Conservation (phyloP, 2,797 vertebrate genomes). For the Lepus townsendii region DNA sequence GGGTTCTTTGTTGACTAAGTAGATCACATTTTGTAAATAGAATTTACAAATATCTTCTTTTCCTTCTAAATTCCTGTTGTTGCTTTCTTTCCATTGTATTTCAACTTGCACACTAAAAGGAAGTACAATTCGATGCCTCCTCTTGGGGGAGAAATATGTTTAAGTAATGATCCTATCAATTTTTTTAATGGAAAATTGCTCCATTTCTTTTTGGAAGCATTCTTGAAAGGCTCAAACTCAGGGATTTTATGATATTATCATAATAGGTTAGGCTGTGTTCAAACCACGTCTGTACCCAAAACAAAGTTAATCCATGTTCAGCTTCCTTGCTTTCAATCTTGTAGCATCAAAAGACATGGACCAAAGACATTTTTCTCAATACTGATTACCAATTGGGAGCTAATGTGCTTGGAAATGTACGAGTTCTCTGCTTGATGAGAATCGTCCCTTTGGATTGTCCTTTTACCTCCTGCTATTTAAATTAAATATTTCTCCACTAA, state of each 20-base stretch:
- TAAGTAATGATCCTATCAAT: slow-evolving; percentile 35
- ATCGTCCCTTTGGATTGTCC: slow-evolving; percentile 39
- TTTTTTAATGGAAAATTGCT: slow-evolving; percentile 33
- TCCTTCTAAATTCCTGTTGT: slow-evolving; percentile 41
- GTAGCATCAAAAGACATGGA: background rate
- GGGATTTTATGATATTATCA: background rate
- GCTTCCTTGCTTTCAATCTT: background rate
- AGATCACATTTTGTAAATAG: slow-evolving; percentile 39
- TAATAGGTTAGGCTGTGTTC: background rate
- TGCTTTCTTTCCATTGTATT: slow-evolving; percentile 52
- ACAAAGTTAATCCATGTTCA: background rate
- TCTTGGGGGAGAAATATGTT: slow-evolving; percentile 6
- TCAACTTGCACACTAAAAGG: background rate
- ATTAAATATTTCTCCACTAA: slow-evolving; percentile 68
- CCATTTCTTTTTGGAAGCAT: slow-evolving; percentile 55
- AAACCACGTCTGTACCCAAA: background rate
- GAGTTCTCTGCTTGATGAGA: slow-evolving; percentile 44
- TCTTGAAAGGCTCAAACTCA: slow-evolving; percentile 18
- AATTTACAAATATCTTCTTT: slow-evolving; percentile 41
- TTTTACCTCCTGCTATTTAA: slow-evolving; percentile 68
- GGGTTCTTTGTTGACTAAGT: background rate
- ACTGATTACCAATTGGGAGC: slow-evolving; percentile 48
- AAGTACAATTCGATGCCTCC: background rate
- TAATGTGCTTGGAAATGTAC: slow-evolving; percentile 34
- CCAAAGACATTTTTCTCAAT: slow-evolving; percentile 49